Conservation (phyloP, 1,140 invertebrate genomes). For the Penaeus vannamei region DNA sequence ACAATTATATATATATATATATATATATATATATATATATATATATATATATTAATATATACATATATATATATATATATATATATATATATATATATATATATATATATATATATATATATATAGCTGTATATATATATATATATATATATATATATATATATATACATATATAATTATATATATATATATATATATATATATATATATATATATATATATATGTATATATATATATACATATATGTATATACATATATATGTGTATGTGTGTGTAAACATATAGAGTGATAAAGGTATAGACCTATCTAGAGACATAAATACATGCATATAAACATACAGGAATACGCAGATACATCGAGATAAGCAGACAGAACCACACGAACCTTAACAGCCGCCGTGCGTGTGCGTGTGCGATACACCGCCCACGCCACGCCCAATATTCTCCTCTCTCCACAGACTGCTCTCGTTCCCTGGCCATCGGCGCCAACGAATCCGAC, state of each 20-base stretch:
- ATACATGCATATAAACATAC: no score
- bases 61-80: no score
- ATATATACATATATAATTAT: slow-evolving; percentile 12
- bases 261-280: neutral
- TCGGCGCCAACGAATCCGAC: neutral
- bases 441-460: neutral
- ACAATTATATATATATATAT: no score
- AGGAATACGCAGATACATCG: no score
- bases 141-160: neutral
- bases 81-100: no score
- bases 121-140: neutral
- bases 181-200: slow-evolving; percentile 24
- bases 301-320: no score
- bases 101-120: neutral
- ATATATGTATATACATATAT: neutral
- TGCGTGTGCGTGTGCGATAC: no score
- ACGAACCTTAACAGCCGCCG: no score
- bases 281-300: neutral
- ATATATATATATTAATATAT: no score
- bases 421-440: neutral
- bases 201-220: slow-evolving; percentile 27
- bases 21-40: no score
- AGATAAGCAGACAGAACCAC: no score
- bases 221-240: slow-evolving; percentile 10
- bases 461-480: neutral